Evolutionary conservation across 2,888 invertebrate species (phyloP), one percentile per base, ranked within the genome.

Genomic region (Xylota sylvarum): DNA sequence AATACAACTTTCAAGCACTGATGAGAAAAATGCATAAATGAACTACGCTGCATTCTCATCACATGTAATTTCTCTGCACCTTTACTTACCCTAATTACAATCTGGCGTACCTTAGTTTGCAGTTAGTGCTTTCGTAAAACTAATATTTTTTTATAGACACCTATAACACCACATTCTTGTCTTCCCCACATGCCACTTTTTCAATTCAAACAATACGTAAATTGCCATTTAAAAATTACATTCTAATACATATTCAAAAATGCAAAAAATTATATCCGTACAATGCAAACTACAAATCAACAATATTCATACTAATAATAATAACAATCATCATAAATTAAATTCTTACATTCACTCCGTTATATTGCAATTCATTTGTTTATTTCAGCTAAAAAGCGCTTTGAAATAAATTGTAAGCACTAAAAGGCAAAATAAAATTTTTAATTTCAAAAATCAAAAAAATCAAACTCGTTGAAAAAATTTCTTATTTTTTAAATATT

Each of bases 361-460:
- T 55, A 52, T 19, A 46, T 43, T 43, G 74, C 50, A 74, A 37
- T 50, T 62, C 50, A 40, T 17, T 23, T 52, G 9, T 35, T 48
- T 6, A 12, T 19, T 58, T 58, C 48, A 6, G 12, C 19, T 72
- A 74, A 73, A 60, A 60, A 67, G 58, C 50, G 43, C 37, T 74
- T 67, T 50, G 43, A 70, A 55, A 30, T 60, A 67, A 40, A 50
- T 32, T 14, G 9, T 76, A 62, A 81, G 81, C 76, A 67, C 55
- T 82, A 56, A 50, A 69, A 81, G 69, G 76, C 9, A 30, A 62
- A 46, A 69, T 55, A 27, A 50, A 48, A 40, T 50, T 10, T 58
- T 23, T 23, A 23, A 23, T 23, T 23, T 23, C 23, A 23, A 23
- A 23, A 58, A 23, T 35, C 5, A 27, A 37, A n/a, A 60, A 70